Evolutionary conservation across 1,140 invertebrate genomes (phyloP), one percentile per base, ranked within the genome.

Genomic region (Metopolophium dirhodum): DNA sequence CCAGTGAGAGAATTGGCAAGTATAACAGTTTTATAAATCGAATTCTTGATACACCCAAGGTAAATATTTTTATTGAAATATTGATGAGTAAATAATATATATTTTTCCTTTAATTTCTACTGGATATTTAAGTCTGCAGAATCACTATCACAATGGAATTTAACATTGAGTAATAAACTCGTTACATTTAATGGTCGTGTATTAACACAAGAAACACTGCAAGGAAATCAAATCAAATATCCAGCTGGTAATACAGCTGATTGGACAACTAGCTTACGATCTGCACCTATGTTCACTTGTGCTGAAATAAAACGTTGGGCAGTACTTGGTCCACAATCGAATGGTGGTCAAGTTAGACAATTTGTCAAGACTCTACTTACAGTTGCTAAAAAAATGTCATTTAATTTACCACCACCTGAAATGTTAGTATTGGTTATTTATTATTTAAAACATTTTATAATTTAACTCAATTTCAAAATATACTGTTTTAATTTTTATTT

Each of bases 111-210:
- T 22, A 51, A 49, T 61, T 41, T 57, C 30, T 90, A 18, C 0
- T 90, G 14, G 0, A 20, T 83, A 54, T 96, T 96, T 94, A 95
- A 94, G 94, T 77, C 49, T 54, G 2, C 23, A 54, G 54, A 85
- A 23, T 54, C 93, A 45, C 91, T 94, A 9, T 82, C 26, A 7
- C 8, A n/a, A 1, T 99, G 99, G 99, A 98, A 98, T 9, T 95
- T 99, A 4, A 95, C 95, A 41, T 94, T 99, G 7, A 96, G 96
- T 0, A 94, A 95, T 1, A 96, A 96, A 11, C 96, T 97, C 0
- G 94, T 97, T 1, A 95, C 96, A 41, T 41, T 41, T 41, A 94
- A 95, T 97, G 98, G 97, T 0, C 95, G 98, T 35, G 95, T 96
- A 54, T 94, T 99, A 26, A 95, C 95, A 4, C 95, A 96, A 1